phyloP scores from a whole-genome alignment of 92 coral and sea anemone genomes.

The Paragorgia papillata region DNA sequence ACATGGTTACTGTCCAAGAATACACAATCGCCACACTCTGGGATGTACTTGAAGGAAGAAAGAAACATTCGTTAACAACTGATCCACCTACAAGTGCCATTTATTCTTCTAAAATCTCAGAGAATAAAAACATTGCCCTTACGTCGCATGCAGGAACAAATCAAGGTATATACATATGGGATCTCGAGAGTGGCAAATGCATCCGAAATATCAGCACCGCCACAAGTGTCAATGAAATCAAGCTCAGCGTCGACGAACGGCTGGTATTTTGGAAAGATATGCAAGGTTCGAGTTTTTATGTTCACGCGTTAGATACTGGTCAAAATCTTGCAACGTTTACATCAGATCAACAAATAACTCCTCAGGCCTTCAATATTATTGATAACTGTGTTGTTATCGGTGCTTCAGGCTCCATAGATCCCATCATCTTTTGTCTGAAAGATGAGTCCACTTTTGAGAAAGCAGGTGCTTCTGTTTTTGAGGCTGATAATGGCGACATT shows the following conservation, averaged over 20 bases:
- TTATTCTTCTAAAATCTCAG: conserved; percentile 59
- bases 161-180: conserved; percentile 51
- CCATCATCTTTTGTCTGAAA: conserved; percentile 62
- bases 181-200: conserved; percentile 52
- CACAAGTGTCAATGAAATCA: conserved; percentile 44
- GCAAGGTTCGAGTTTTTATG: conserved; percentile 51
- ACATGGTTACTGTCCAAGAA: conserved; percentile 55
- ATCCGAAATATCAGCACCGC: conserved; percentile 46
- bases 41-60: conserved; percentile 62
- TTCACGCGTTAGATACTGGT: conserved; percentile 59
- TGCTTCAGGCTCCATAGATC: conserved; percentile 66
- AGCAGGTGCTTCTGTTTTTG: neutral
- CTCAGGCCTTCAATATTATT: conserved; percentile 54
- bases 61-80: conserved; percentile 46
- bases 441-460: conserved; percentile 32
- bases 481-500: conserved; percentile 2
- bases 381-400: conserved; percentile 69
- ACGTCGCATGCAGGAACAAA: conserved; percentile 59
- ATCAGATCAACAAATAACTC: conserved; percentile 60
- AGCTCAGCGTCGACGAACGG: conserved; percentile 58
- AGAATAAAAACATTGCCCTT: conserved; percentile 56
- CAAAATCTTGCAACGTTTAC: conserved; percentile 61
- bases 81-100: conserved; percentile 52
- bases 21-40: conserved; percentile 61
- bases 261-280: conserved; percentile 56